Percentiles rank a stretch among this genome's conserved stretches.
These are phyloP conservation scores for Bradysia coprophila DNA, from an alignment of 1,140 invertebrate species.

Conservation along the genomic window DNA sequence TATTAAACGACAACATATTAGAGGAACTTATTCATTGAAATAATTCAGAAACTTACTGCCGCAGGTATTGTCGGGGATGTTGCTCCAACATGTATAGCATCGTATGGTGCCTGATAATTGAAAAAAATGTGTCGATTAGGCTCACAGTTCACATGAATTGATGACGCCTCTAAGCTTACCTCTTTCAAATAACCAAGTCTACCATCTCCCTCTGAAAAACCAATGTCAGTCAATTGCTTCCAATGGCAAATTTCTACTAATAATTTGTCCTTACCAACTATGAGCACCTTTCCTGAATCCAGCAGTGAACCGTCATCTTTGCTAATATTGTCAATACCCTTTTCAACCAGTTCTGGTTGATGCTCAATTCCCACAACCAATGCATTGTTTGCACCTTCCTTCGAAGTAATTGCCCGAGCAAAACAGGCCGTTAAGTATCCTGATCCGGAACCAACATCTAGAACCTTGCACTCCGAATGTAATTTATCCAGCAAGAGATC, in stretches of 20 bases:
- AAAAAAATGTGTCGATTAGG: no score
- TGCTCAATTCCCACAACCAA: slow-evolving; percentile 80
- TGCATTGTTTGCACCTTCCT: slow-evolving; percentile 40
- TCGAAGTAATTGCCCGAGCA: slow-evolving; percentile 41
- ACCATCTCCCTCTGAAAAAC: slow-evolving; percentile 59
- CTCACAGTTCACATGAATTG: no score
- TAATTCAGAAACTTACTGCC: no score
- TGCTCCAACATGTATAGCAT: slow-evolving; percentile 89
- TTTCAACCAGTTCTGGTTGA: slow-evolving; percentile 63
- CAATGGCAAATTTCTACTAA: neutral
- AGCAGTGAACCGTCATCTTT: slow-evolving; percentile 37
- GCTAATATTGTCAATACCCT: slow-evolving; percentile 59
- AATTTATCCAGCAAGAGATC: slow-evolving; percentile 75
- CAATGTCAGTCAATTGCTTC: slow-evolving; percentile 4
- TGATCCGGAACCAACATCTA: slow-evolving; percentile 92
- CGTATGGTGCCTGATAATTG: slow-evolving; percentile 71
- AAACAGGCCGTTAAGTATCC: slow-evolving; percentile 94
- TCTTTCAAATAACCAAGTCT: slow-evolving; percentile 47
- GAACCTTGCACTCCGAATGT: slow-evolving; percentile 51
- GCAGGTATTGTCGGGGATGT: slow-evolving; percentile 63
- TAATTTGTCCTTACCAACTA: slow-evolving; percentile 36
- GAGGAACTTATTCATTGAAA: slow-evolving; percentile 6
- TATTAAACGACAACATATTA: neutral
- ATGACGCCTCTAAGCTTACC: no score
- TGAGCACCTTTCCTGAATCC: slow-evolving; percentile 38